These are phyloP conservation scores for Danio aesculapii DNA, from an alignment of 2,797 vertebrate genomes.

Conservation along the genomic window DNA sequence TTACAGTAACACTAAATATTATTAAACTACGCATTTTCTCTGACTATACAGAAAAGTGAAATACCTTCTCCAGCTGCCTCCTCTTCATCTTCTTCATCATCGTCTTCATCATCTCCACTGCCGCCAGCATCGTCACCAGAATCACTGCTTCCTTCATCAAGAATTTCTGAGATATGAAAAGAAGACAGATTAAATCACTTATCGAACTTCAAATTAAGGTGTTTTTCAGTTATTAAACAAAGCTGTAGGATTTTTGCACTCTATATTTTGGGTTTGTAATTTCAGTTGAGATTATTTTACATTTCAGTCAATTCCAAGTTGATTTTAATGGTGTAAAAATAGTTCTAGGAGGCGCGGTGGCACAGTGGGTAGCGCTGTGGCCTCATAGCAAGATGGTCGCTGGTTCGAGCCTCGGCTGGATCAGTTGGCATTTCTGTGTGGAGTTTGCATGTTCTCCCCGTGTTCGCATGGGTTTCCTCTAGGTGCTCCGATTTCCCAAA, in stretches of 20 bases:
- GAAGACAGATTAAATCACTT: background rate
- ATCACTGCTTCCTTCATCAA: conserved; percentile 95
- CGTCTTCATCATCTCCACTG: conserved; percentile 88
- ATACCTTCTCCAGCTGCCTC: conserved; percentile 75
- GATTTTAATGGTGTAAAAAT: background rate
- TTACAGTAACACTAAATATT: background rate
- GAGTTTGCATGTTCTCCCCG: too few relatives aligned
- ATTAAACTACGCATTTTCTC: background rate
- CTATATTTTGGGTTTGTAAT: too few relatives aligned
- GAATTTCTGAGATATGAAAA: conserved; percentile 84
- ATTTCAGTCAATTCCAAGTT: too few relatives aligned
- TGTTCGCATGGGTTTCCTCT: too few relatives aligned
- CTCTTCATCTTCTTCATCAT: conserved; percentile 79
- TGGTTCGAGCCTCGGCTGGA: too few relatives aligned
- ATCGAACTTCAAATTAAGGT: background rate
- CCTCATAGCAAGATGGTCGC: too few relatives aligned
- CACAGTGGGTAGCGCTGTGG: too few relatives aligned
- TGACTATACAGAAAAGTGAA: background rate
- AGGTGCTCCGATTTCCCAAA: too few relatives aligned
- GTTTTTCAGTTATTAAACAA: background rate
- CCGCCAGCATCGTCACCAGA: conserved; percentile 88
- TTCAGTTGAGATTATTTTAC: background rate
- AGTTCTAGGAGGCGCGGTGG: too few relatives aligned
- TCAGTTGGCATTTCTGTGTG: too few relatives aligned
- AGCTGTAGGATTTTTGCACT: background rate